These are phyloP conservation scores for Lymantria dispar DNA, from an alignment of 2,888 invertebrate genomes.

Conservation along the genomic window DNA sequence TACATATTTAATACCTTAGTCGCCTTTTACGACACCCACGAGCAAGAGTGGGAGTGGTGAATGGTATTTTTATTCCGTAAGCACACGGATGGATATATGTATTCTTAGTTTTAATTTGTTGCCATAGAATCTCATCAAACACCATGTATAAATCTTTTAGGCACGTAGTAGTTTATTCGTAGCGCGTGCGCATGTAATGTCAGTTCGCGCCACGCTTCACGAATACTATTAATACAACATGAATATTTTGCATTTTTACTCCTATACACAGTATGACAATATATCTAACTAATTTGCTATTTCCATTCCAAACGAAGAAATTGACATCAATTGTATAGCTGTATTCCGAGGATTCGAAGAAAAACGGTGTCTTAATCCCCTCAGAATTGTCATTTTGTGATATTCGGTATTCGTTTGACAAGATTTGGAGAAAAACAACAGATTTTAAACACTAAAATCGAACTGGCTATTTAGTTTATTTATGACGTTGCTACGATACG, in stretches of 20 bases:
- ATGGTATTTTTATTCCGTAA: no score
- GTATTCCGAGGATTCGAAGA: conserved; percentile 4
- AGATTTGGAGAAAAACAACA: no score
- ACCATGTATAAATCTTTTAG: conserved; percentile 20
- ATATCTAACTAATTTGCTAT: conserved; percentile 16
- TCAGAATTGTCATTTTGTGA: not conserved
- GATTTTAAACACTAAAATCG: no score
- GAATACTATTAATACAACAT: conserved; percentile 54
- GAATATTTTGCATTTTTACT: conserved; percentile 8
- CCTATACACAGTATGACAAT: conserved; percentile 8
- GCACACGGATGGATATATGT: no score
- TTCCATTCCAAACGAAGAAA: conserved; percentile 20
- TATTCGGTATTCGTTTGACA: no score
- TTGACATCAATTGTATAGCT: conserved; percentile 7
- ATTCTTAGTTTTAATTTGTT: not conserved
- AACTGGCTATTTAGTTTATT: no score
- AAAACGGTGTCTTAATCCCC: not conserved
- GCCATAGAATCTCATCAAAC: conserved; percentile 1
- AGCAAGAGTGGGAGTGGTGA: no score
- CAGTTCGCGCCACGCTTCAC: conserved; percentile 42
- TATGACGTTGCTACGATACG: no score
- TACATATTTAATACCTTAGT: no score
- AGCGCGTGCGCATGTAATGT: conserved; percentile 67
- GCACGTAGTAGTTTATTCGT: conserved; percentile 55
- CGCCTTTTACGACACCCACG: no score